Conservation (phyloP, 2,113 vertebrate genomes). For the Paramisgurnus dabryanus region DNA sequence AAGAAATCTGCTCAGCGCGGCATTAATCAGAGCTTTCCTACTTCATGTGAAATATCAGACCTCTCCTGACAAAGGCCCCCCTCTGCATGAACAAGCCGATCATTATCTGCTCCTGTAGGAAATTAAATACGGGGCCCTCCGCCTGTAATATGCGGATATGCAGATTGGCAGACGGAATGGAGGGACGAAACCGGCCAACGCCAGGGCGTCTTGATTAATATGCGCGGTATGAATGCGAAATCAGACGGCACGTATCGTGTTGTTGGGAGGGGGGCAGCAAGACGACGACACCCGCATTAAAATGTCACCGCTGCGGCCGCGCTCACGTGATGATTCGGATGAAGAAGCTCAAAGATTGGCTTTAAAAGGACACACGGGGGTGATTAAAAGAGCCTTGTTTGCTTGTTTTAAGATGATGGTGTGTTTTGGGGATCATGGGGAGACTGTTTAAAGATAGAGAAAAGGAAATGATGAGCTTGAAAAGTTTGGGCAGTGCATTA, state of each 20-base stretch:
- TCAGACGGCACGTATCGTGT: slow-evolving; percentile 79
- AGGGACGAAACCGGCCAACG: slow-evolving; percentile 76
- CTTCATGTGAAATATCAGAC: slow-evolving; percentile 72
- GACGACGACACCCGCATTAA: slow-evolving; percentile 65
- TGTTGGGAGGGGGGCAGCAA: slow-evolving; percentile 24
- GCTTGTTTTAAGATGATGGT: slow-evolving; percentile 32
- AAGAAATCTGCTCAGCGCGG: slow-evolving; percentile 45
- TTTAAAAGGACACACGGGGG: slow-evolving; percentile 41
- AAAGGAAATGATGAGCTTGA: not conserved
- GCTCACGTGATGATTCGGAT: slow-evolving; percentile 55
- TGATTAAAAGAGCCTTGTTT: slow-evolving; percentile 50
- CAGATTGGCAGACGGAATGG: slow-evolving; percentile 81
- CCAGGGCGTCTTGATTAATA: slow-evolving; percentile 89
- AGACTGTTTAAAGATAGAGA: slow-evolving; percentile 42
- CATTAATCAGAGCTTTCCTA: slow-evolving; percentile 62
- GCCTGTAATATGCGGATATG: slow-evolving; percentile 91
- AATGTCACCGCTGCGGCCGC: slow-evolving; percentile 75
- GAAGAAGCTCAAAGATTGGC: slow-evolving; percentile 44
- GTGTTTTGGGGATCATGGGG: slow-evolving; percentile 51
- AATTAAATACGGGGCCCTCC: slow-evolving; percentile 91
- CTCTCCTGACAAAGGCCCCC: slow-evolving; percentile 83
- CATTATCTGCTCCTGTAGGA: slow-evolving; percentile 96
- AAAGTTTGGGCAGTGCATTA: not conserved
- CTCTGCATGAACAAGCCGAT: slow-evolving; percentile 88
- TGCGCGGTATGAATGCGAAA: slow-evolving; percentile 88